phyloP scores from a whole-genome alignment of 2,113 vertebrate species.

The Suncus etruscus region DNA sequence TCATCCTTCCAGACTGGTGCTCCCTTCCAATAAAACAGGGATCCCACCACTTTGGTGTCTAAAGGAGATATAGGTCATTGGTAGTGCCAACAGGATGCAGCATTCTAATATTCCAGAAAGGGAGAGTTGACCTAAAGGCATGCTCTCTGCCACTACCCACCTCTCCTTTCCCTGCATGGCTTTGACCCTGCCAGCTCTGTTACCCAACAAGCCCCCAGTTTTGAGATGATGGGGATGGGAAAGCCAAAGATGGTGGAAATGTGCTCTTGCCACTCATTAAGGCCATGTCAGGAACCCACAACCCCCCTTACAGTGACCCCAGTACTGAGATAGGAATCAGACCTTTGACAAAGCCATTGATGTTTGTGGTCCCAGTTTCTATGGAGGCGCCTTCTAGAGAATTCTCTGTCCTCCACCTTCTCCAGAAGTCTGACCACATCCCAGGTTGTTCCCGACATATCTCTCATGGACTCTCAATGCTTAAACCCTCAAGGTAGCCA shows the following conservation, averaged over 20 bases:
- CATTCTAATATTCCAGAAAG: background rate
- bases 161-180: too few relatives aligned
- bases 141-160: background rate
- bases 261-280: background rate
- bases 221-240: background rate
- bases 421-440: background rate
- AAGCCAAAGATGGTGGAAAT: background rate
- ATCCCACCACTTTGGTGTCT: background rate
- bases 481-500: background rate
- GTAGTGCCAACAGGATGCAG: background rate
- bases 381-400: conserved; percentile 9
- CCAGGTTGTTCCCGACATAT: background rate
- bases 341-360: background rate
- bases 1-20: background rate
- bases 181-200: too few relatives aligned
- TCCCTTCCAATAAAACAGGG: conserved; percentile 27
- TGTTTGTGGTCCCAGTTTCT: too few relatives aligned
- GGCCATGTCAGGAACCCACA: too few relatives aligned
- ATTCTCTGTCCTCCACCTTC: background rate
- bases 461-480: background rate
- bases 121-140: background rate
- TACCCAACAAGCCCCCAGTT: background rate
- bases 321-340: background rate
- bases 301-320: background rate
- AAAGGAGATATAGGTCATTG: conserved; percentile 58